Base-by-base conservation (phyloP, 2,888 invertebrate species). In the Rhyacophila evoluta region DNA sequence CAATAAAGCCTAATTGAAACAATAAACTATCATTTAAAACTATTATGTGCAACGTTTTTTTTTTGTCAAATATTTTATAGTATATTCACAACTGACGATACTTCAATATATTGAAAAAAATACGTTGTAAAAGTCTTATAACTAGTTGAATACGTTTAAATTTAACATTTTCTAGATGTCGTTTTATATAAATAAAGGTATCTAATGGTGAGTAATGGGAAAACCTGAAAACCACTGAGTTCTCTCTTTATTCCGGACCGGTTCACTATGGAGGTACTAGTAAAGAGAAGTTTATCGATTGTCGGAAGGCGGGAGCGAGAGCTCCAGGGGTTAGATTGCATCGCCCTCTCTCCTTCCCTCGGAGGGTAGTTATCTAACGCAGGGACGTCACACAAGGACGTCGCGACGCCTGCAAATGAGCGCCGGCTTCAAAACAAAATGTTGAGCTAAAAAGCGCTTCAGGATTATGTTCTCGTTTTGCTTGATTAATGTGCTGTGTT, bases 341-440 rank as follows among this genome's bases (percentile, higher is more conserved):
- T 55, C 55, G 25, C 55, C 55, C 19, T 25, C 25, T 55, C 55
- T 55, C 55, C 19, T 19, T 55, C 55, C 25, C 25, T 55, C 55
- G 55, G 4, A 55, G 55, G 55, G 55, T 55, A 2, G 55, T 55
- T 55, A 55, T 55, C 55, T 55, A 55, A 55, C 55, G 25, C 55
- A 8, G 55, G 55, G 10, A 25, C 55, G 55, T 55, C 19, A 19
- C 55, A 19, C 55, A 55, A 55, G 55, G 55, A 55, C 55, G 55
- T 10, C 25, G 55, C 55, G 55, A 8, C 55, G 25, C 55, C 8
- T 15, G 55, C 25, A 55, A 55, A 55, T 55, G 55, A 55, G 55
- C 55, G 55, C 55, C 25, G 55, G 55, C 10, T 25, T 55, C 4
- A 25, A 55, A 55, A 55, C 55, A 55, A 55, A 41, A 55, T 55